Percentiles rank a stretch among this genome's conserved stretches.
Evolutionary conservation across 2,113 vertebrate genomes (phyloP).

Genomic region (Brachionichthys hirsutus): DNA sequence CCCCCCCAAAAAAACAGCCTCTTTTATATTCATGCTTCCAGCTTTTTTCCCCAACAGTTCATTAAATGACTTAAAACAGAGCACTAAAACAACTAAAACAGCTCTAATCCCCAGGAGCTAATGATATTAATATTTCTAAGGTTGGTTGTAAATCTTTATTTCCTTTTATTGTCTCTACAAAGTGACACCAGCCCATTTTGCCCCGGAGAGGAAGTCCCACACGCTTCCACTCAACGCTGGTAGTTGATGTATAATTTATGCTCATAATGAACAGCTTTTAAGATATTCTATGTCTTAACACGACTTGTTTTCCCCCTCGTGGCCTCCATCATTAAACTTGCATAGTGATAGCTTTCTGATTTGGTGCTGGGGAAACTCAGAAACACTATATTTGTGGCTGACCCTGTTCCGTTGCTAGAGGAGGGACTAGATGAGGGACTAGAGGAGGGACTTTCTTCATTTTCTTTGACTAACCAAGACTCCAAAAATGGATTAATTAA

Average conservation of each 20-base stretch:
- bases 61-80: slow-evolving; percentile 55
- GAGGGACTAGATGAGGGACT: slow-evolving; percentile 58
- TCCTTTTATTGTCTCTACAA: slow-evolving; percentile 59
- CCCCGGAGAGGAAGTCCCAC: slow-evolving; percentile 57
- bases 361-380: slow-evolving; percentile 54
- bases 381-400: slow-evolving; percentile 39
- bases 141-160: slow-evolving; percentile 50
- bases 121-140: slow-evolving; percentile 50
- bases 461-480: slow-evolving; percentile 35
- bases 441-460: slow-evolving; percentile 54
- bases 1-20: slow-evolving; percentile 4
- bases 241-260: slow-evolving; percentile 71
- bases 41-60: slow-evolving; percentile 49
- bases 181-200: slow-evolving; percentile 59
- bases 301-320: slow-evolving; percentile 61
- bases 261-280: slow-evolving; percentile 74
- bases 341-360: slow-evolving; percentile 72
- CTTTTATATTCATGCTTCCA: slow-evolving; percentile 39
- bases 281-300: slow-evolving; percentile 75
- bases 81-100: slow-evolving; percentile 51
- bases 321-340: slow-evolving; percentile 74
- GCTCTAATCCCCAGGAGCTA: slow-evolving; percentile 55
- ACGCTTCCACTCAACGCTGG: slow-evolving; percentile 35
- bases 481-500: slow-evolving; percentile 42
- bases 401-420: slow-evolving; percentile 63